phyloP scores from a whole-genome alignment of 2,797 vertebrate genomes.

The Mormyrops attenuatus region DNA sequence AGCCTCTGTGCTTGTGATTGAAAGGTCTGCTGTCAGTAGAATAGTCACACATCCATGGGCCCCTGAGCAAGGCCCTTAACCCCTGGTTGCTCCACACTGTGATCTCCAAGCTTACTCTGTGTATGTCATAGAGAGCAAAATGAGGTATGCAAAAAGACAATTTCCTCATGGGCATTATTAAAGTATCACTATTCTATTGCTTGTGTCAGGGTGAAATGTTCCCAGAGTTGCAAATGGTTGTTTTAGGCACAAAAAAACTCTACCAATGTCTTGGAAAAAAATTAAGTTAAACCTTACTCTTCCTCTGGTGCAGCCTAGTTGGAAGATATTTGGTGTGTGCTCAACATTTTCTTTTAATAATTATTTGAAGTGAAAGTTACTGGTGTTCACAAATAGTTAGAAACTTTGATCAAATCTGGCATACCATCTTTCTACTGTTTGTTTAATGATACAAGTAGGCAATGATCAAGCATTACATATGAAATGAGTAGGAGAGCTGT shows the following conservation, averaged over 20 bases:
- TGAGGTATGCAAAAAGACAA: neutral
- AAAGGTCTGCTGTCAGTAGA: neutral
- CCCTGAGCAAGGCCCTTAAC: neutral
- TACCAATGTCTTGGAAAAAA: neutral
- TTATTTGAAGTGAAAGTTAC: neutral
- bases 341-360: neutral
- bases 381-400: neutral
- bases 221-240: neutral
- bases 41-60: neutral
- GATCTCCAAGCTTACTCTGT: neutral
- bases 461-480: neutral
- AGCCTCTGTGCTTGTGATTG: neutral
- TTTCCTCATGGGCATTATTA: neutral
- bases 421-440: neutral
- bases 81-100: neutral
- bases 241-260: neutral
- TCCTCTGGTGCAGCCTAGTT: neutral
- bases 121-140: neutral
- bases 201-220: neutral
- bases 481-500: neutral
- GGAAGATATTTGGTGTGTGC: neutral
- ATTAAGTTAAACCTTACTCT: neutral
- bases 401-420: neutral
- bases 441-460: neutral
- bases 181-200: neutral